Evolutionary conservation across 30 jellyfish, hydroid and myxozoan genomes (phyloP).

Genomic region (Hydractinia echinata): DNA sequence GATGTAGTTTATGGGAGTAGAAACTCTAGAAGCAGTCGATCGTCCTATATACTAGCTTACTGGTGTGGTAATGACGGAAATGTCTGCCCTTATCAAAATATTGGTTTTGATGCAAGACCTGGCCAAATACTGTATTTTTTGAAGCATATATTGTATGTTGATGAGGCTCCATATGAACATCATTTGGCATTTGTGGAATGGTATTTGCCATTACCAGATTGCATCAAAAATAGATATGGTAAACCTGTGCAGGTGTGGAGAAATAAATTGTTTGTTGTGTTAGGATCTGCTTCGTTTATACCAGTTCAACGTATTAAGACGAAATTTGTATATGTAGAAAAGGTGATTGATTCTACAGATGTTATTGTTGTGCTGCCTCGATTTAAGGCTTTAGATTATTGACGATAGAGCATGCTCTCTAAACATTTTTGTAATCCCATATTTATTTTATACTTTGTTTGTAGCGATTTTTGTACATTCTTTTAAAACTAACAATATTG

Average conservation of each 20-base stretch:
- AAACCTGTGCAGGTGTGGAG: conserved; percentile 16
- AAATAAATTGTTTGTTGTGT: neutral
- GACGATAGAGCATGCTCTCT: neutral
- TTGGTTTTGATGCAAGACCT: too few relatives aligned
- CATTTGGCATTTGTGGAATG: neutral
- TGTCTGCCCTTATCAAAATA: too few relatives aligned
- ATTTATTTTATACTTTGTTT: too few relatives aligned
- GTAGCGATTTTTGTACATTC: too few relatives aligned
- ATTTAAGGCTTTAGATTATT: neutral
- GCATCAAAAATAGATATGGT: neutral
- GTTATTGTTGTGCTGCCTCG: conserved; percentile 20
- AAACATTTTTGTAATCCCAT: too few relatives aligned
- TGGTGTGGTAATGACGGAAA: too few relatives aligned
- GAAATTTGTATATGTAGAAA: neutral
- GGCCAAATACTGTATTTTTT: too few relatives aligned
- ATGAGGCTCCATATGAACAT: neutral
- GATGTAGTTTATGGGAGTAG: too few relatives aligned
- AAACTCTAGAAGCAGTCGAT: too few relatives aligned
- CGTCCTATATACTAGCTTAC: too few relatives aligned
- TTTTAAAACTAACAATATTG: too few relatives aligned
- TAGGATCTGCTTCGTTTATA: conserved; percentile 18
- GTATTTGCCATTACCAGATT: neutral
- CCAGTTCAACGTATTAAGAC: conserved; percentile 20
- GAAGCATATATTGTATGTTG: neutral
- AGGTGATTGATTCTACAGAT: neutral